Base-by-base conservation (phyloP, 2,797 vertebrate species). In the Ptychobarbus kaznakovi region DNA sequence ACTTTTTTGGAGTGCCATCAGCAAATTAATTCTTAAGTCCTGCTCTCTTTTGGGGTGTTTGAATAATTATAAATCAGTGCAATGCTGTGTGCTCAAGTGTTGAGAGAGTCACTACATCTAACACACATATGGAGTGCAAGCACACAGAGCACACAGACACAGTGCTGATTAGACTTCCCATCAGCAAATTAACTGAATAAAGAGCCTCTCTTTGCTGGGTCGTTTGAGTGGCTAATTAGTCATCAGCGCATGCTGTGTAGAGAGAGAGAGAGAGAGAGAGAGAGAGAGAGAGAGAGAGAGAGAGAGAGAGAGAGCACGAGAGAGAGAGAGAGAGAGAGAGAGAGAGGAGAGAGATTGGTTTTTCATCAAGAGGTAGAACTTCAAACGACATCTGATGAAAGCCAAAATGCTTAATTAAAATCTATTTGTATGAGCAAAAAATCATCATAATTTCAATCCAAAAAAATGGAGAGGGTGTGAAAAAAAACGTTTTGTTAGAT, bases 331-430 rank as follows among this genome's bases (percentile, higher is more conserved):
- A 63, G 49, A 56, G 58, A 63, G 49, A 66, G 63, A 66, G 32
- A 53, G 82, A 72, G 86, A 32, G 49, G 38, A 80, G 77, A 86
- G 89, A 90, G 88, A 91, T 90, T 83, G 40, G 90, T 86, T 88
- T 91, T 93, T 92, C 93, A 93, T 94, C 91, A 92, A 92, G 94
- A 94, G 94, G 93, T 92, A 91, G 81, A 89, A 92, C 94, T 95
- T 95, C 94, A 95, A 95, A 94, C 92, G 90, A 90, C 90, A 92
- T 92, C 92, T 93, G 93, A 94, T 92, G 90, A 93, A 92, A 92
- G 93, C 92, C 92, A 94, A 93, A 94, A 91, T 89, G 87, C 94
- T 94, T 95, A 95, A 96, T 95, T 96, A 94, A 93, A 93, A 92
- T 88, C 92, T 92, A 92, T 95, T 95, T 95, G 94, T 93, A 91